Percentiles rank a stretch among this genome's conserved stretches.
These are phyloP conservation scores for Pogoniulus pusillus DNA, from an alignment of 2,797 vertebrate genomes.

Conservation along the genomic window DNA sequence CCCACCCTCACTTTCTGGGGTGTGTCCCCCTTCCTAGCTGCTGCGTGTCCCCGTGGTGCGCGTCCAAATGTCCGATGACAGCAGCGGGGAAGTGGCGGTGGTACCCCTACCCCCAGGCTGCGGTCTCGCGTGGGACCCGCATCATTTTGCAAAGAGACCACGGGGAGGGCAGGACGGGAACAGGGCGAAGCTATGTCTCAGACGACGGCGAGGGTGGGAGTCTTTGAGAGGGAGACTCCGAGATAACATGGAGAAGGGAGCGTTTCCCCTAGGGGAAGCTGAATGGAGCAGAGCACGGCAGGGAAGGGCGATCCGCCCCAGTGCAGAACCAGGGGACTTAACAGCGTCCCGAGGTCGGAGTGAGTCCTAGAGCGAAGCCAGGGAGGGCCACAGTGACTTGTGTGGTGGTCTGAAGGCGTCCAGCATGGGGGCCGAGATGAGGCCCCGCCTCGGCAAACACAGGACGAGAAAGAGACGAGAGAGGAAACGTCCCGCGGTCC, in stretches of 20 bases:
- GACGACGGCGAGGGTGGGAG: neutral
- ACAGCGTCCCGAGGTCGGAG: neutral
- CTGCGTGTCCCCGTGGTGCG: neutral
- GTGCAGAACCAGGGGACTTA: neutral
- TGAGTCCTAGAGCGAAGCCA: neutral
- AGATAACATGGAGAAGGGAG: neutral
- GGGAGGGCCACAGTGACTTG: neutral
- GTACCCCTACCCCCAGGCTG: too few relatives aligned
- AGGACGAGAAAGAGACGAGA: neutral
- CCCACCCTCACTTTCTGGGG: too few relatives aligned
- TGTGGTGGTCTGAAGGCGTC: neutral
- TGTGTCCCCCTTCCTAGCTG: neutral
- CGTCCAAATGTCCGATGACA: neutral
- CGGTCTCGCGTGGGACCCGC: neutral
- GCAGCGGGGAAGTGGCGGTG: neutral
- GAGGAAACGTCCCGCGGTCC: neutral
- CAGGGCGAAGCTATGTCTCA: neutral
- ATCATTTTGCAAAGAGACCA: neutral
- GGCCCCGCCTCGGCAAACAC: neutral
- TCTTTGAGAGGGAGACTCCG: too few relatives aligned
- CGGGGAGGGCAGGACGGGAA: neutral
- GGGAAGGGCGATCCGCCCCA: neutral
- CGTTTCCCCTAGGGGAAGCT: neutral
- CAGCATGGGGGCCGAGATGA: neutral
- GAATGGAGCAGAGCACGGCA: neutral